Conservation (phyloP, 1,140 invertebrate species). For the Hesperophylax magnus region DNA sequence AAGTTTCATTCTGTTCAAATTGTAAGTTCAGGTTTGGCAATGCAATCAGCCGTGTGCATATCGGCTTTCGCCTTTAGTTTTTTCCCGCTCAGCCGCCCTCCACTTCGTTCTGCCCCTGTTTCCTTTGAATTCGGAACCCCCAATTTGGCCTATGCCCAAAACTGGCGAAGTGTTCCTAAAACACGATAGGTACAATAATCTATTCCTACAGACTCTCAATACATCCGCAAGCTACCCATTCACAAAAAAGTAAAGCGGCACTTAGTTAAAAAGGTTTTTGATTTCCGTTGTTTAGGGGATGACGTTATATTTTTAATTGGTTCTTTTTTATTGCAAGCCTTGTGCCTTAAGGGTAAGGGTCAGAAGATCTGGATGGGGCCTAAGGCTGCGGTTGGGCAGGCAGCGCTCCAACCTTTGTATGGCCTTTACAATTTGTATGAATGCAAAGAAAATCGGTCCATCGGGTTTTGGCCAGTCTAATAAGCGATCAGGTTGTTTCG, state of each 20-base stretch:
- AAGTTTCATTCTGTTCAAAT: slow-evolving; percentile 34
- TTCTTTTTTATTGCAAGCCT: neutral
- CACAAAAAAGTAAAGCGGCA: neutral
- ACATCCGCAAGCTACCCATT: neutral
- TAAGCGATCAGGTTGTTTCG: slow-evolving; percentile 19
- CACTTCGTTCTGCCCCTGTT: slow-evolving; percentile 27
- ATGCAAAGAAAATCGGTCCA: slow-evolving; percentile 54
- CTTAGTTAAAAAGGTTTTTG: neutral
- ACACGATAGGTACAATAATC: slow-evolving; percentile 57
- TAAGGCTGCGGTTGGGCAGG: slow-evolving; percentile 32
- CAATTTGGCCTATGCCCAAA: slow-evolving; percentile 58
- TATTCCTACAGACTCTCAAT: slow-evolving; percentile 47
- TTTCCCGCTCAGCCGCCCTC: slow-evolving; percentile 43
- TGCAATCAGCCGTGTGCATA: slow-evolving; percentile 56
- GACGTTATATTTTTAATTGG: neutral
- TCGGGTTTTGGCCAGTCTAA: slow-evolving; percentile 43
- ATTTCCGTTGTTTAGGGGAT: neutral
- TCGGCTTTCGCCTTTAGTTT: slow-evolving; percentile 55
- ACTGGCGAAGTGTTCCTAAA: slow-evolving; percentile 57
- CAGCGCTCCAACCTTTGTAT: slow-evolving; percentile 51
- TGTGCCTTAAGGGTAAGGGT: neutral
- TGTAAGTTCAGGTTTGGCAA: slow-evolving; percentile 46
- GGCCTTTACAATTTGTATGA: slow-evolving; percentile 54
- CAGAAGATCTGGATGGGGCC: slow-evolving; percentile 3
- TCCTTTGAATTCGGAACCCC: slow-evolving; percentile 57